Evolutionary conservation across 2,797 vertebrate genomes (phyloP).

Genomic region (Coccyzus lansbergi): DNA sequence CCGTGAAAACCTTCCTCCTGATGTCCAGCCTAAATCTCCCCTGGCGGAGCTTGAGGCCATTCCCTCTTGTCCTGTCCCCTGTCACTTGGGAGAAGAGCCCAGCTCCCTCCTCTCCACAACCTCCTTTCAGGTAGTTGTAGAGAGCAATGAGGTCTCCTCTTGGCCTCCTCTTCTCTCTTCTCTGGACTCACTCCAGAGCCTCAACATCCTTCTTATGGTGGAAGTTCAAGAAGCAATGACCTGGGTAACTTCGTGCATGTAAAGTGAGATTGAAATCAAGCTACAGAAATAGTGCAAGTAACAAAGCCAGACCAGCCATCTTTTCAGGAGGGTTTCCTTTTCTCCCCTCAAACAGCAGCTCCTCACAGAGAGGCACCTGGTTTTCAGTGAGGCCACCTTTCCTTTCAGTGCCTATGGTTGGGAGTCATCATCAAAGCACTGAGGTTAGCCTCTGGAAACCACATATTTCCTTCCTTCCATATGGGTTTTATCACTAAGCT

Average conservation of each 20-base stretch:
- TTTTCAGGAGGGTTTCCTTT: background rate
- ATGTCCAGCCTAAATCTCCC: too few species aligned
- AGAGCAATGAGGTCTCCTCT: too few species aligned
- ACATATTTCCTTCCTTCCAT: background rate
- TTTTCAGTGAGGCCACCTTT: background rate
- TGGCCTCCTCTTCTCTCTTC: too few species aligned
- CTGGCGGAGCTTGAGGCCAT: too few species aligned
- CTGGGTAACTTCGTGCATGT: rapidly evolving
- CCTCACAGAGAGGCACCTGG: background rate
- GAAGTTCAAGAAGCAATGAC: background rate
- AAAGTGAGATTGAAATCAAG: background rate
- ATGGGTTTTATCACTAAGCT: too few species aligned
- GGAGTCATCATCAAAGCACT: background rate
- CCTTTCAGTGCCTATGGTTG: background rate
- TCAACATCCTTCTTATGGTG: too few species aligned
- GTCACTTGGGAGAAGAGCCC: too few species aligned
- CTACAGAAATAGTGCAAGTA: background rate
- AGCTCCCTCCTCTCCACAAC: too few species aligned
- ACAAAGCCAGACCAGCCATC: background rate
- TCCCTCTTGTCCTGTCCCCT: too few species aligned
- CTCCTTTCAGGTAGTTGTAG: too few species aligned
- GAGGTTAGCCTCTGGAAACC: slow-evolving; percentile 15
- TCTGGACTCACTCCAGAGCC: too few species aligned
- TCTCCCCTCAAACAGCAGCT: background rate
- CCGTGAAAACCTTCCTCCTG: too few species aligned